Conservation (phyloP, 2,888 invertebrate genomes). For the Chrysomela aeneicollis region DNA sequence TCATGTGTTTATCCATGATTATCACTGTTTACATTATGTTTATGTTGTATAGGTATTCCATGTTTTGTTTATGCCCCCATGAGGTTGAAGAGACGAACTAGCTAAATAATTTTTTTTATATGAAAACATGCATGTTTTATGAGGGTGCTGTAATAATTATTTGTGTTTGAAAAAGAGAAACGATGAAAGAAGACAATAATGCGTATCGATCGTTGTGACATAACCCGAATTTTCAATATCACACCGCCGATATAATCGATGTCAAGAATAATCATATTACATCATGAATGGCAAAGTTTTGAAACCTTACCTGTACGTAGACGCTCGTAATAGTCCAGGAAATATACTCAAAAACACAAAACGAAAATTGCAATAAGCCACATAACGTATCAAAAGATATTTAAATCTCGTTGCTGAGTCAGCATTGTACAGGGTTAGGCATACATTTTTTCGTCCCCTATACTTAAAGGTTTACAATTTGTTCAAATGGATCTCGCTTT, state of each 20-base stretch:
- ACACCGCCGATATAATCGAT: constrained; percentile 46
- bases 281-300: constrained; percentile 38
- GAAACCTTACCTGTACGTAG: constrained; percentile 33
- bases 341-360: not conserved
- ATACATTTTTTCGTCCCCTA: no score
- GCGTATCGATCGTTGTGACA: constrained; percentile 55
- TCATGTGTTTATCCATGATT: not conserved
- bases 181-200: no score
- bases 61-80: not conserved
- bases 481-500: no score
- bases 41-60: not conserved
- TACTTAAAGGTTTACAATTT: no score
- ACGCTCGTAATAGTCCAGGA: constrained; percentile 18
- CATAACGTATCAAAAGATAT: no score
- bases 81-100: not conserved
- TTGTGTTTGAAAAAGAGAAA: no score
- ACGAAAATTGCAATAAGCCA: constrained; percentile 3
- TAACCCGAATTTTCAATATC: constrained; percentile 60
- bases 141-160: no score
- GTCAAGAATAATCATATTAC: constrained; percentile 49
- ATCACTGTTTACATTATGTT: not conserved
- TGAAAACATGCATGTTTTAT: no score
- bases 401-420: no score
- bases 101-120: no score
- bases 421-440: no score